phyloP scores from a whole-genome alignment of 2,113 vertebrate genomes.

The Eleginops maclovinus region DNA sequence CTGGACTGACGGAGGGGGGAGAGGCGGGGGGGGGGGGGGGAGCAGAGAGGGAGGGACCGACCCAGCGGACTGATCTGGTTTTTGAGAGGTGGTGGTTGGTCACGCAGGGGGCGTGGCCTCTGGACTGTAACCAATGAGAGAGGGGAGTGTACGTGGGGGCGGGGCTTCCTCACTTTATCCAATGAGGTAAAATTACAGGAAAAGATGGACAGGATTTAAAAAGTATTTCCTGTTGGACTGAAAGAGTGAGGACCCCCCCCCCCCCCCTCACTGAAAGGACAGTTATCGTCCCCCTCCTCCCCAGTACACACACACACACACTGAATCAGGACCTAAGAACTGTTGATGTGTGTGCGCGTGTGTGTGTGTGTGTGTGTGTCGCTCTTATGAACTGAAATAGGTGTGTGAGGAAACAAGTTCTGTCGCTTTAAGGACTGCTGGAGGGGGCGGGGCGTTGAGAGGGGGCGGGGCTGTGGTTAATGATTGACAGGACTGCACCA shows the following conservation, averaged over 20 bases:
- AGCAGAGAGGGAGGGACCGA: conserved; percentile 6
- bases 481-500: conserved; percentile 74
- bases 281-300: conserved; percentile 2
- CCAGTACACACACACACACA: conserved; percentile 37
- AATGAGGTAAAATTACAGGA: conserved; percentile 49
- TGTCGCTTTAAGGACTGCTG: conserved; percentile 55
- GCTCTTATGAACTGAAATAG: conserved; percentile 50
- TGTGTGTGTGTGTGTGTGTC: conserved; percentile 11
- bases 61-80: conserved; percentile 48
- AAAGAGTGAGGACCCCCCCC: conserved; percentile 14
- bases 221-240: conserved; percentile 43
- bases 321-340: conserved; percentile 55
- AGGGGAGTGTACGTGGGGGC: conserved; percentile 6
- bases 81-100: conserved; percentile 31
- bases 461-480: conserved; percentile 53
- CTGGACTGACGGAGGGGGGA: conserved; percentile 63
- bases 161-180: conserved; percentile 22
- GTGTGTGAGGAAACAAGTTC: conserved; percentile 21
- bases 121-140: conserved; percentile 50
- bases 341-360: background rate
- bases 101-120: conserved; percentile 30
- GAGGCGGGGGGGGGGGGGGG: conserved; percentile 1
- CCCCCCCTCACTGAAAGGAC: conserved; percentile 47
- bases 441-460: conserved; percentile 44
- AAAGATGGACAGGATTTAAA: conserved; percentile 39